phyloP scores from a whole-genome alignment of 2,113 vertebrate species.

The Oryzias woworae region DNA sequence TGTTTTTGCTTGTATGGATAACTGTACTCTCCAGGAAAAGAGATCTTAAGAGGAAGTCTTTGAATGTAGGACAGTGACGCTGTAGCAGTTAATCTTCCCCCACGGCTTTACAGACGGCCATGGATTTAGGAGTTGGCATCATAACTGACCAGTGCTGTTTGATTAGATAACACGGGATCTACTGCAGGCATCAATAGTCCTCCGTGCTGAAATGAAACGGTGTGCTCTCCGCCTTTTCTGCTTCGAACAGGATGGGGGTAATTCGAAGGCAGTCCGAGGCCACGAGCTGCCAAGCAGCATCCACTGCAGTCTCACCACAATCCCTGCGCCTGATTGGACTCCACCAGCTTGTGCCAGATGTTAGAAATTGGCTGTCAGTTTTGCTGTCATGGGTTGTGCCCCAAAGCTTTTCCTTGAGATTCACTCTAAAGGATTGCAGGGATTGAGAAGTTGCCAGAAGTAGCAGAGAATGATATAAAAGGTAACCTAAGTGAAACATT shows the following conservation, averaged over 20 bases:
- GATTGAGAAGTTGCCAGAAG: conserved; percentile 56
- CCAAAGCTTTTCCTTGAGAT: conserved; percentile 63
- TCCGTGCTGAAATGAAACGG: conserved; percentile 72
- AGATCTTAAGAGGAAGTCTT: conserved; percentile 76
- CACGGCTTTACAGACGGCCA: conserved; percentile 73
- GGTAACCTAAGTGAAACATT: conserved; percentile 2
- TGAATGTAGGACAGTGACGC: conserved; percentile 76
- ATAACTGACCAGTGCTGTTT: conserved; percentile 77
- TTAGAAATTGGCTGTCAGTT: conserved; percentile 72
- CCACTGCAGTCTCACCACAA: conserved; percentile 56
- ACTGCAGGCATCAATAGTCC: conserved; percentile 72
- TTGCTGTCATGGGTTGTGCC: conserved; percentile 50
- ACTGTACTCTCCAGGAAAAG: conserved; percentile 73
- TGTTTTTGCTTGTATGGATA: conserved; percentile 69
- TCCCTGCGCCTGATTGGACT: conserved; percentile 51
- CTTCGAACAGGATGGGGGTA: conserved; percentile 69
- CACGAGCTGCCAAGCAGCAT: conserved; percentile 67
- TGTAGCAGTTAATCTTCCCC: conserved; percentile 75
- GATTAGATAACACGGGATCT: conserved; percentile 79
- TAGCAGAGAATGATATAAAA: conserved; percentile 20
- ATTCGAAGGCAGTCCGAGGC: conserved; percentile 65
- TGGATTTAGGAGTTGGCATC: conserved; percentile 78
- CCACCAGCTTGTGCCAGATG: conserved; percentile 76
- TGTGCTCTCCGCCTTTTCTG: conserved; percentile 62
- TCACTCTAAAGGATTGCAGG: conserved; percentile 55